phyloP scores from a whole-genome alignment of 1,140 invertebrate genomes.

The Drosophila hydei region DNA sequence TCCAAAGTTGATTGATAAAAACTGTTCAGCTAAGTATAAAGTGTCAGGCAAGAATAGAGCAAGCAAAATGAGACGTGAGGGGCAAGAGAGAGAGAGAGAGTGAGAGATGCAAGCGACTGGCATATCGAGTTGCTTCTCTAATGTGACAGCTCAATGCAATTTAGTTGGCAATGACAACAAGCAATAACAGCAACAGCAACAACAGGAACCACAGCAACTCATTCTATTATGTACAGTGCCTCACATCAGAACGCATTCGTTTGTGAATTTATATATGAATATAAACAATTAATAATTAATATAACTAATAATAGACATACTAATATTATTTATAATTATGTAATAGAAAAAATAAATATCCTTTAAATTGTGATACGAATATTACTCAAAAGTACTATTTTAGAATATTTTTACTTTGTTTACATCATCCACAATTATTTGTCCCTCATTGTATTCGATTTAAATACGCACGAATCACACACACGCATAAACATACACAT shows the following conservation, averaged over 20 bases:
- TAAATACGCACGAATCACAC: not conserved
- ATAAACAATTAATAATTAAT: too few species aligned
- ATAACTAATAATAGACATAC: too few species aligned
- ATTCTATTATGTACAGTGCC: conserved; percentile 63
- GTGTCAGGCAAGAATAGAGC: conserved; percentile 39
- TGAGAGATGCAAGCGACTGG: conserved; percentile 22
- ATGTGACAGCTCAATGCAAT: conserved; percentile 83
- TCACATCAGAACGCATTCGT: conserved; percentile 12
- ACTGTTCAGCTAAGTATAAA: conserved; percentile 57
- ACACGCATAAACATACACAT: conserved; percentile 28
- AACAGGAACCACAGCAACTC: conserved; percentile 53
- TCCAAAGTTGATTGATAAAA: conserved; percentile 78
- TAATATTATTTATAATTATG: too few species aligned
- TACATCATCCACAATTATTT: conserved; percentile 14
- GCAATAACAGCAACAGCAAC: conserved; percentile 56
- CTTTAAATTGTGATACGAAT: too few species aligned
- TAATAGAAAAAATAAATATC: too few species aligned
- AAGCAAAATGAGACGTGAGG: not conserved
- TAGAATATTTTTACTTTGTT: too few species aligned
- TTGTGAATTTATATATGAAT: not conserved
- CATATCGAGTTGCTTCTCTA: conserved; percentile 79
- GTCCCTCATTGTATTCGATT: conserved; percentile 14
- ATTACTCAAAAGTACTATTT: too few species aligned
- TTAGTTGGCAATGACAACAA: conserved; percentile 79
- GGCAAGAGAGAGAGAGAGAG: not conserved